Percentiles rank a stretch among this genome's conserved stretches.
Conservation (phyloP, 2,888 invertebrate species). For the Platycheirus albimanus region DNA sequence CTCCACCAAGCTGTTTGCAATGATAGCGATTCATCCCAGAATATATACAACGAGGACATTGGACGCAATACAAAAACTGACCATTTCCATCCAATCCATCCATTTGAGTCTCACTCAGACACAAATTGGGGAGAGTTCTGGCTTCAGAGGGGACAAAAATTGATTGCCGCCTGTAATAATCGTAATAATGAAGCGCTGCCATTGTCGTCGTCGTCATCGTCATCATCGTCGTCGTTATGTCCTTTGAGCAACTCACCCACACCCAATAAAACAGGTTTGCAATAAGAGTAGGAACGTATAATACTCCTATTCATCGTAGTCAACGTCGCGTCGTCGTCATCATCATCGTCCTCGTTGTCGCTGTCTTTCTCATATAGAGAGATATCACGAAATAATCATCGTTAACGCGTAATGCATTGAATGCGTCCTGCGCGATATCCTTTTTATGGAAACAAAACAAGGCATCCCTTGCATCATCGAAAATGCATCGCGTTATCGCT, state of each 20-base stretch:
- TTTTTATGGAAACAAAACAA: conserved; percentile 33
- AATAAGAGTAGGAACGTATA: neutral
- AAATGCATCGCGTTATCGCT: conserved; percentile 75
- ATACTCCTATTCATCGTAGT: conserved; percentile 15
- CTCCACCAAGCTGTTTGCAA: conserved; percentile 34
- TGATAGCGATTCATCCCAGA: conserved; percentile 66
- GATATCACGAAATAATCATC: conserved; percentile 71
- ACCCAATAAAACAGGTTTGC: neutral
- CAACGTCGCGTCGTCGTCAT: conserved; percentile 29
- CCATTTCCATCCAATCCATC: conserved; percentile 49
- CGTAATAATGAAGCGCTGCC: conserved; percentile 61
- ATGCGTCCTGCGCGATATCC: conserved; percentile 67
- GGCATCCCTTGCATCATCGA: conserved; percentile 28
- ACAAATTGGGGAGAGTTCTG: conserved; percentile 39
- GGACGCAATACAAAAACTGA: conserved; percentile 38
- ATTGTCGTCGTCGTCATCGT: conserved; percentile 2
- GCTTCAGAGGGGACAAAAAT: conserved; percentile 16
- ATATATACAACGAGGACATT: conserved; percentile 24
- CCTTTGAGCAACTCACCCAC: conserved; percentile 36
- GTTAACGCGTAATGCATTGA: conserved; percentile 69
- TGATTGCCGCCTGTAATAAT: conserved; percentile 63
- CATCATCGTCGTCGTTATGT: neutral
- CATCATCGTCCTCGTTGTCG: conserved; percentile 35
- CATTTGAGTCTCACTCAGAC: conserved; percentile 38
- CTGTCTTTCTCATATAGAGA: conserved; percentile 59